Evolutionary conservation across 2,888 invertebrate genomes (phyloP).

Genomic region (Dynastes hyllus): DNA sequence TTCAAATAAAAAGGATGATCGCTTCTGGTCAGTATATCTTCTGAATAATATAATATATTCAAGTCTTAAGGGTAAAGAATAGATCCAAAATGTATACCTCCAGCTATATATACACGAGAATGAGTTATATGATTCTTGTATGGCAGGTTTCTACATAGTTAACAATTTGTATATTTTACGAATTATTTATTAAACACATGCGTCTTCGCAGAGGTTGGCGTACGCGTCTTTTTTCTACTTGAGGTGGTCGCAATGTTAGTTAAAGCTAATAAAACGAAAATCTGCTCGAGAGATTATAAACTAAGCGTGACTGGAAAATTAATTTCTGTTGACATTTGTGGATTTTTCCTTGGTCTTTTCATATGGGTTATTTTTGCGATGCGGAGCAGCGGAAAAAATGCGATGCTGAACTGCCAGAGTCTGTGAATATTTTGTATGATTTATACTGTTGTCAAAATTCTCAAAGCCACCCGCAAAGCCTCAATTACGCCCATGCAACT

Average conservation of each 20-base stretch:
- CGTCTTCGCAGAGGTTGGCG: slow-evolving; percentile 2
- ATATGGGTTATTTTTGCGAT: slow-evolving; percentile 26
- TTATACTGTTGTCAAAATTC: slow-evolving; percentile 58
- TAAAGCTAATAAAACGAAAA: slow-evolving; percentile 35
- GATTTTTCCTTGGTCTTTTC: slow-evolving; percentile 34
- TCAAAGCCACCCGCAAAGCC: slow-evolving; percentile 62
- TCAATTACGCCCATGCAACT: too few species aligned
- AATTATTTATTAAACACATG: slow-evolving; percentile 35
- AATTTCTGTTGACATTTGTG: slow-evolving; percentile 49
- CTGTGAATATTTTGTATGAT: slow-evolving; percentile 55
- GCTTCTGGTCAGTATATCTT: slow-evolving; percentile 16
- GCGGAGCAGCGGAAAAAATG: slow-evolving; percentile 8
- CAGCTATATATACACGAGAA: slow-evolving; percentile 12
- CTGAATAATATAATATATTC: slow-evolving; percentile 25
- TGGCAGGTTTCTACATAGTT: slow-evolving; percentile 35
- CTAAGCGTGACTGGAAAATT: slow-evolving; percentile 45
- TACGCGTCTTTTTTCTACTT: slow-evolving; percentile 20
- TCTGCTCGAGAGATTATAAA: slow-evolving; percentile 47
- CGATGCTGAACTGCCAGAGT: slow-evolving; percentile 30
- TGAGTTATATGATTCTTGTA: slow-evolving; percentile 39
- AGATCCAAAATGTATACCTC: slow-evolving; percentile 41
- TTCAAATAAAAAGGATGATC: slow-evolving; percentile 11
- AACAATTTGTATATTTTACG: slow-evolving; percentile 42
- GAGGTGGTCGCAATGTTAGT: slow-evolving; percentile 37
- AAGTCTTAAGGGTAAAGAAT: slow-evolving; percentile 34